Conservation (phyloP, 2,113 vertebrate genomes). For the Chunga burmeisteri region DNA sequence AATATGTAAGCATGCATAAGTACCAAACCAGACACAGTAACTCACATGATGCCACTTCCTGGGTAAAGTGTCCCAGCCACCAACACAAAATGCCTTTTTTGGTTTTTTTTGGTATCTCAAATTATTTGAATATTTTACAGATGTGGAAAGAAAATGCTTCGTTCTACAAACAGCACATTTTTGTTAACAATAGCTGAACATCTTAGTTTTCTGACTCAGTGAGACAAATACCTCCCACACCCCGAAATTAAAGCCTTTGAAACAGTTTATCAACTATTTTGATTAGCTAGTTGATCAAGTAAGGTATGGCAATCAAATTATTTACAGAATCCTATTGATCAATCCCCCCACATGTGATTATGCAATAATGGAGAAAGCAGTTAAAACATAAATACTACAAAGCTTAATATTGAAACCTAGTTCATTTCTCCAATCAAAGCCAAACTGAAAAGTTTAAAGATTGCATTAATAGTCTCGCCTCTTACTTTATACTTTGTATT, state of each 20-base stretch:
- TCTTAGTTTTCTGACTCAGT: neutral
- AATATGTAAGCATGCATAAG: neutral
- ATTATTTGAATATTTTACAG: neutral
- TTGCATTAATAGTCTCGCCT: neutral
- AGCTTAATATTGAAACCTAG: neutral
- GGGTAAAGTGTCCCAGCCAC: neutral
- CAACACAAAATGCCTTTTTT: neutral
- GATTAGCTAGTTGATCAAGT: neutral
- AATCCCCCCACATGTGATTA: neutral
- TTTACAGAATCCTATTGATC: neutral
- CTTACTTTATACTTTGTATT: neutral
- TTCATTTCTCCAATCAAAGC: neutral
- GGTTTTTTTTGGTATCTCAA: neutral
- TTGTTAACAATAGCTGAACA: neutral
- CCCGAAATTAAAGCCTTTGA: neutral
- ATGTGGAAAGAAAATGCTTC: neutral
- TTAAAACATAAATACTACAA: neutral
- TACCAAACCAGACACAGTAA: neutral
- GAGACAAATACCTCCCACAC: neutral
- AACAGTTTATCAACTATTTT: neutral
- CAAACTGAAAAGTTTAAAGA: neutral
- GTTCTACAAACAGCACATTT: neutral
- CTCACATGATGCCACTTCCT: neutral
- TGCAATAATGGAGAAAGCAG: neutral
- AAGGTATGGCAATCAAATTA: neutral